Evolutionary conservation across 2,797 vertebrate genomes (phyloP), one percentile per base, ranked within the genome.

Genomic region (Spinus olivaceus): DNA sequence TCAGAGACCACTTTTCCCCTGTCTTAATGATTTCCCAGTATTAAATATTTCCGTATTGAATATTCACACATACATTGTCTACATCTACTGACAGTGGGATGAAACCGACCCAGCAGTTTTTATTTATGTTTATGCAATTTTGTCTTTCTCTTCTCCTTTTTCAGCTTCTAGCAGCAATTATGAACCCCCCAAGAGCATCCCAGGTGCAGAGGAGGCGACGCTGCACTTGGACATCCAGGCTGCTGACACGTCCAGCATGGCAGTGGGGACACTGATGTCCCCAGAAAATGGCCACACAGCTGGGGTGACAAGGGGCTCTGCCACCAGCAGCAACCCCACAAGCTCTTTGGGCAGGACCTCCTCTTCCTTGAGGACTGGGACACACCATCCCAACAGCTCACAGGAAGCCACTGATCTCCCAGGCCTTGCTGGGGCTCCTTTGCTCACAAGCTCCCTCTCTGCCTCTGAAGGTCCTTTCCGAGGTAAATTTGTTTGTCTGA

Each of bases 151-250:
- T 53, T 50, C 32, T 81, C 6, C 17, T 30, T 76, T 90, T 79
- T 18, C 46, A 96, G 96, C 54, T 35, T 83, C 74, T 37, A 72
- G 51, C 33, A 69, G 70, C 66, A 44, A 2, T 74, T 61, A 59
- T 1, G 12, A 81, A 19, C 13, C 42, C 37, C 27, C 61, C 33
- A 54, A 63, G 77, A 90, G 39, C 70, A 53, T 59, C 66, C 54
- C 80, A 63, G 59, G 27, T 41, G 54, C 66, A 41, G 80, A 78
- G 56, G 82, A 72, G 32, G 28, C 0, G 0, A 70, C 0, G 0
- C 33, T 49, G 70, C n/a, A 0, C 77, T 81, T 2, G 0, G 41
- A 35, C 0, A 0, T 39, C 19, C 59, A 0, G 1, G 1, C 5
- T 47, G 39, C 61, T 66, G 80, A 35, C 6, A 0, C 14, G 8